These are phyloP conservation scores for Myotis lucifugus DNA, from an alignment of 2,113 vertebrate genomes.

Conservation along the genomic window DNA sequence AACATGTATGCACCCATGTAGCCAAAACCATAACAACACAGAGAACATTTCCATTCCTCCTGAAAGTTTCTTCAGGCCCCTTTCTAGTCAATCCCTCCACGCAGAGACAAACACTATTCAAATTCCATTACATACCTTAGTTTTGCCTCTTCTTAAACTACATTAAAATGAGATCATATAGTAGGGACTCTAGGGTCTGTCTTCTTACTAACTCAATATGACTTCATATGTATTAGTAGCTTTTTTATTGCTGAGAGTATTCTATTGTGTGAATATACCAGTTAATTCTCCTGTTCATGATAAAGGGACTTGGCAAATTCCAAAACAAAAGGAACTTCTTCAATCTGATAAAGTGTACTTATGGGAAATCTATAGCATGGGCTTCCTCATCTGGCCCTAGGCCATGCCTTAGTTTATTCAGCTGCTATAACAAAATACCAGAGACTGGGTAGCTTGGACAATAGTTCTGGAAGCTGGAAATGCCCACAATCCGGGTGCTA, in stretches of 20 bases:
- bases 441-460: background rate
- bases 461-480: background rate
- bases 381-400: background rate
- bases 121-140: background rate
- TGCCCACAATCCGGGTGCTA: background rate
- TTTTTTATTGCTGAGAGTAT: background rate
- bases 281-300: constrained; percentile 28
- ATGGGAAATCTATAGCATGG: background rate
- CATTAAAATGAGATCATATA: background rate
- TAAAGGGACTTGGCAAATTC: background rate
- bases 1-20: background rate
- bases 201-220: background rate
- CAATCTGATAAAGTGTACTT: background rate
- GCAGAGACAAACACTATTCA: background rate
- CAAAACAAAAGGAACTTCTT: background rate
- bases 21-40: background rate
- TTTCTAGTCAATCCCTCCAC: background rate
- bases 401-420: background rate
- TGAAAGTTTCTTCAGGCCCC: background rate
- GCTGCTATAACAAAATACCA: background rate
- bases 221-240: background rate
- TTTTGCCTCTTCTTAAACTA: background rate
- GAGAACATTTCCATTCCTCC: background rate
- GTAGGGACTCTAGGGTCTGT: background rate
- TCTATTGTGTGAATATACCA: background rate